These are phyloP conservation scores for Pavo muticus DNA, from an alignment of 2,113 vertebrate species.

Conservation along the genomic window DNA sequence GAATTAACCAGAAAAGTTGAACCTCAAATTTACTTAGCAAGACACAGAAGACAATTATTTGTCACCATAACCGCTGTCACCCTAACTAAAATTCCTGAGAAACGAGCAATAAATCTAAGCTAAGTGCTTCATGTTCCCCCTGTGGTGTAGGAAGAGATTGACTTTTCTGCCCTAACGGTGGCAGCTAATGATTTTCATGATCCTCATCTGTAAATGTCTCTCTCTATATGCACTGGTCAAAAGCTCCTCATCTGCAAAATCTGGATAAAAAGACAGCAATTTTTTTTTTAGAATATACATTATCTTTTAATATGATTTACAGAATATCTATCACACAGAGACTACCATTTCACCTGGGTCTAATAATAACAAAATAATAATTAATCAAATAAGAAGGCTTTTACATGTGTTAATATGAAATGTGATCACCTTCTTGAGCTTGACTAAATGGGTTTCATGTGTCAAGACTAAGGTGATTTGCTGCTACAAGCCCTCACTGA, in stretches of 20 bases:
- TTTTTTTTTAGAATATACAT: neutral
- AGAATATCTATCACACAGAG: neutral
- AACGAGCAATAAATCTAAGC: neutral
- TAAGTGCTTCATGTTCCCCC: neutral
- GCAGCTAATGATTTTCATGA: neutral
- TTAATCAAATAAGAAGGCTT: neutral
- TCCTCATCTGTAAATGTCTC: neutral
- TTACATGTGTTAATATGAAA: neutral
- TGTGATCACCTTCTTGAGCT: neutral
- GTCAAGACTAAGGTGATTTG: neutral
- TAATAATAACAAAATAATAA: neutral
- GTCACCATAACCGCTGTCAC: neutral
- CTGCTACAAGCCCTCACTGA: neutral
- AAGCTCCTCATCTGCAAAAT: neutral
- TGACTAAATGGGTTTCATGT: neutral
- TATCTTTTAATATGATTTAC: neutral
- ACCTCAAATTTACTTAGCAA: neutral
- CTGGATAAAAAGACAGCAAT: neutral
- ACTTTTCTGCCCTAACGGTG: neutral
- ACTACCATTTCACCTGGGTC: neutral
- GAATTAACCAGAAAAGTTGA: neutral
- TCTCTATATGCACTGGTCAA: neutral
- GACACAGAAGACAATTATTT: neutral
- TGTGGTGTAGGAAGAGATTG: neutral
- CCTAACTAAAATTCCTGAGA: neutral